Evolutionary conservation across 1,140 invertebrate genomes (phyloP).

Genomic region (Lepeophtheirus salmonis): DNA sequence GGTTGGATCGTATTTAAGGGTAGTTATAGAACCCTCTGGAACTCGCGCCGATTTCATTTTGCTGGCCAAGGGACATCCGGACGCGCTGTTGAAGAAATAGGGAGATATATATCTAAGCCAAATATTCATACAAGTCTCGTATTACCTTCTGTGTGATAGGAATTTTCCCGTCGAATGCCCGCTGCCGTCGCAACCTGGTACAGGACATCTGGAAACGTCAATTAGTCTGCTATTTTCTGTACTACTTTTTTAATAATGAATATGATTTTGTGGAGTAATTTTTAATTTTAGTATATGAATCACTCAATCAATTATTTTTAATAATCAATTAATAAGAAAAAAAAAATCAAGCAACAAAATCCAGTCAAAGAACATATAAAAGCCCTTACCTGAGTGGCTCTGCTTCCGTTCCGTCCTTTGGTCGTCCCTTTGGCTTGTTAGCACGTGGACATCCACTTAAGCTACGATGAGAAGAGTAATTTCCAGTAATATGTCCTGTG

Average conservation of each 20-base stretch:
- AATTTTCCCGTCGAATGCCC: conserved; percentile 92
- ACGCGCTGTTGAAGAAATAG: neutral
- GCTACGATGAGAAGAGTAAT: conserved; percentile 40
- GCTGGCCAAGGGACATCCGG: conserved; percentile 14
- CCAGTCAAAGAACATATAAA: too few species aligned
- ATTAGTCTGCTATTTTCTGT: neutral
- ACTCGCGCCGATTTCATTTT: conserved; percentile 4
- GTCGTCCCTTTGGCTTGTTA: conserved; percentile 75
- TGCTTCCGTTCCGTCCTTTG: conserved; percentile 63
- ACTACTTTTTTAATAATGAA: neutral
- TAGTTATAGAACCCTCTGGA: neutral
- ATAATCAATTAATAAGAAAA: too few species aligned
- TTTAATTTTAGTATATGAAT: too few species aligned
- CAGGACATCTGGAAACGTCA: conserved; percentile 48
- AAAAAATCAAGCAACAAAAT: too few species aligned
- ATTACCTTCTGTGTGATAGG: conserved; percentile 46
- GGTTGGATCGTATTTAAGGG: neutral
- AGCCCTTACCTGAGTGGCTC: conserved; percentile 47
- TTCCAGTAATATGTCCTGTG: conserved; percentile 40
- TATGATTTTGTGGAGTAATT: too few species aligned
- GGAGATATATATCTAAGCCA: too few species aligned
- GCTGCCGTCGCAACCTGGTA: conserved; percentile 84
- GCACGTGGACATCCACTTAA: conserved; percentile 64
- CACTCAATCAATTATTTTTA: too few species aligned
- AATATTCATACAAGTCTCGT: too few species aligned